phyloP scores from a whole-genome alignment of 2,113 vertebrate species.

The Microtus richardsoni region DNA sequence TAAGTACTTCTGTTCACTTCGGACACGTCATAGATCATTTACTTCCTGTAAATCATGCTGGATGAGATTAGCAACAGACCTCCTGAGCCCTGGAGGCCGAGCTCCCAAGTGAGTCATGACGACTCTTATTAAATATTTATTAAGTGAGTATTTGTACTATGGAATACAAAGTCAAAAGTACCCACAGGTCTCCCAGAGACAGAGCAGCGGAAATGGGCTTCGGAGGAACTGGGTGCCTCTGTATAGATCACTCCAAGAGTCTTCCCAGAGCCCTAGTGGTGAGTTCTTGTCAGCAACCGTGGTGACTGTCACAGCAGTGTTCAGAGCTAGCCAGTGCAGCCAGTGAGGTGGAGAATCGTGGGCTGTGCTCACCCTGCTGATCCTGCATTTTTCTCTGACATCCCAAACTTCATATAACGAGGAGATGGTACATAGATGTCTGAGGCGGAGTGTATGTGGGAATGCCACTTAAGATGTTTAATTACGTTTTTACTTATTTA shows the following conservation, averaged over 20 bases:
- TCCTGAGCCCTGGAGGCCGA: slow-evolving; percentile 65
- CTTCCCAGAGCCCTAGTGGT: not conserved
- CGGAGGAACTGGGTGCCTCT: not conserved
- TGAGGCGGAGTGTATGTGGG: not conserved
- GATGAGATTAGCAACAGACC: slow-evolving; percentile 77
- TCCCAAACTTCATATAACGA: slow-evolving; percentile 17
- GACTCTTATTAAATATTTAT: slow-evolving; percentile 82
- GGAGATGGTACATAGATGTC: not conserved
- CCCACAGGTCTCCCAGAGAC: slow-evolving; percentile 60
- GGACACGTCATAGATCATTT: slow-evolving; percentile 69
- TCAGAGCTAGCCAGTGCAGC: slow-evolving; percentile 40
- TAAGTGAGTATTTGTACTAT: slow-evolving; percentile 74
- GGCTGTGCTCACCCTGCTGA: not conserved
- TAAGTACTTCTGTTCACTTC: slow-evolving; percentile 72
- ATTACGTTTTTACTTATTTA: not conserved
- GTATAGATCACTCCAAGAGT: not conserved
- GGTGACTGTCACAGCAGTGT: slow-evolving; percentile 48
- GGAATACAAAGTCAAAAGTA: slow-evolving; percentile 71
- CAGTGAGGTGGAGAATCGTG: not conserved
- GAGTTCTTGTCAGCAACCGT: not conserved
- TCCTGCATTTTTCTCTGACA: slow-evolving; percentile 3
- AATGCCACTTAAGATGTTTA: not conserved
- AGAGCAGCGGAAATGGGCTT: not conserved
- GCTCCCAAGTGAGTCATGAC: slow-evolving; percentile 76
- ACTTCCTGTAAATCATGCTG: slow-evolving; percentile 76